These are phyloP conservation scores for Leptodactylus fuscus DNA, from an alignment of 2,113 vertebrate species.

Conservation along the genomic window DNA sequence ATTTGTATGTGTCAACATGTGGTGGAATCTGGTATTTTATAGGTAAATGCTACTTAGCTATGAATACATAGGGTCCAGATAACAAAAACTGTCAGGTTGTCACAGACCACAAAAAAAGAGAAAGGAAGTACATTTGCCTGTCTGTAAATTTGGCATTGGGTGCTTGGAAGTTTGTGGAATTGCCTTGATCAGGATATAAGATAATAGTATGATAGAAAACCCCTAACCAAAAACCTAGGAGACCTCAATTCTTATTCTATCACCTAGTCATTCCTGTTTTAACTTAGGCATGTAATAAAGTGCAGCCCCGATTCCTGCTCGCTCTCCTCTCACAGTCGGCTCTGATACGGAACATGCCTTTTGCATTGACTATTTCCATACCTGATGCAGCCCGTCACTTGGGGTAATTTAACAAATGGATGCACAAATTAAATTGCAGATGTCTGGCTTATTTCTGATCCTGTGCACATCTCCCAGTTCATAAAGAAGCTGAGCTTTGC, in stretches of 20 bases:
- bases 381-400: not conserved
- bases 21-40: too few relatives aligned
- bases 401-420: slow-evolving; percentile 29
- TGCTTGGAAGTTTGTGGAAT: too few relatives aligned
- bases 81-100: too few relatives aligned
- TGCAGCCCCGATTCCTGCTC: not conserved
- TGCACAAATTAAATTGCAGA: slow-evolving; percentile 32
- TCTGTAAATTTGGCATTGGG: too few relatives aligned
- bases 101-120: not conserved
- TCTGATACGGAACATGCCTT: not conserved
- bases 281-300: not conserved
- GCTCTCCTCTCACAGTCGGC: not conserved
- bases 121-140: too few relatives aligned
- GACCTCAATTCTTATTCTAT: not conserved
- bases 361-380: slow-evolving; percentile 17
- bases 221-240: not conserved
- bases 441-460: slow-evolving; percentile 9
- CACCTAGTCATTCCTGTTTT: not conserved
- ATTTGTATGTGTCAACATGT: too few relatives aligned
- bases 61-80: too few relatives aligned
- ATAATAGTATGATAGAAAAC: too few relatives aligned
- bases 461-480: slow-evolving; percentile 10
- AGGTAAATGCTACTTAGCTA: too few relatives aligned
- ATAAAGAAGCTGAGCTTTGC: slow-evolving; percentile 24
- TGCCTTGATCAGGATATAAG: too few relatives aligned